phyloP scores from a whole-genome alignment of 1,140 invertebrate genomes.

The Zophobas morio region DNA sequence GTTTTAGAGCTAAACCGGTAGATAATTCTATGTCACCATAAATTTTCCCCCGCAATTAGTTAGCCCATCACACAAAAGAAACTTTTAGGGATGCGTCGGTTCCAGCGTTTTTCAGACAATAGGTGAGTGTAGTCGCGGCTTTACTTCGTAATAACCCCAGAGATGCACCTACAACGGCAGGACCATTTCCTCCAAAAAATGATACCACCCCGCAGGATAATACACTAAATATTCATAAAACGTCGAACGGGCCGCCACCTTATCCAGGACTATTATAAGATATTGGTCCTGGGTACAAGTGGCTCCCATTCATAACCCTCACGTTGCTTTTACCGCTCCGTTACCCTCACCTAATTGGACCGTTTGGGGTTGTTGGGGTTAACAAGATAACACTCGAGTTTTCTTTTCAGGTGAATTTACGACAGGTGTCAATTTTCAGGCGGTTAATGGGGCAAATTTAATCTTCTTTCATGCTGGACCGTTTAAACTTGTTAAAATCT shows the following conservation, averaged over 20 bases:
- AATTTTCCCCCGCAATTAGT: no score
- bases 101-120: no score
- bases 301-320: conserved; percentile 55
- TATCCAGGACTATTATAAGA: conserved; percentile 56
- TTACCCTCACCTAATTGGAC: conserved; percentile 58
- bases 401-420: conserved; percentile 55
- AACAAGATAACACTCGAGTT: conserved; percentile 58
- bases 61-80: no score
- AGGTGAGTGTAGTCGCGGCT: no score
- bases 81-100: no score
- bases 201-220: conserved; percentile 15
- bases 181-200: conserved; percentile 24
- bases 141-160: no score
- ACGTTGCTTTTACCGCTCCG: conserved; percentile 55
- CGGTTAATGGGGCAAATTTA: conserved; percentile 52
- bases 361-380: conserved; percentile 57
- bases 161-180: background rate
- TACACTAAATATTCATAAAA: conserved; percentile 57
- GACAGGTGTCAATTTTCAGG: conserved; percentile 54
- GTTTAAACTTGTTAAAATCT: conserved; percentile 40
- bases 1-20: no score
- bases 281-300: conserved; percentile 51
- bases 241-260: conserved; percentile 46
- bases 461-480: conserved; percentile 39
- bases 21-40: no score